These are phyloP conservation scores for Nineta flava DNA, from an alignment of 2,888 invertebrate species.

Conservation along the genomic window DNA sequence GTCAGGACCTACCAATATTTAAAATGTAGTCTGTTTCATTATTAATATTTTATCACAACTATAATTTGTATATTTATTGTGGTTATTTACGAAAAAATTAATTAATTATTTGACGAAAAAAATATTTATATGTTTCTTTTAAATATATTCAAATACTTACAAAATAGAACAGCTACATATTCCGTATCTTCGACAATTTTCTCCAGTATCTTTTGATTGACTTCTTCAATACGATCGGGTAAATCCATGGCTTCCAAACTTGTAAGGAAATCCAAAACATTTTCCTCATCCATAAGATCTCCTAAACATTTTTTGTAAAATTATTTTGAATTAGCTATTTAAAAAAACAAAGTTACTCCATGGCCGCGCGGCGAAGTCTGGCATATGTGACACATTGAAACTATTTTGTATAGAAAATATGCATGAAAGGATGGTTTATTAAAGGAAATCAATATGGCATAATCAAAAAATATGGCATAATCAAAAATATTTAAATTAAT, in stretches of 20 bases:
- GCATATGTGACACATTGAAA: too few relatives aligned
- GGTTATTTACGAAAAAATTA: neutral
- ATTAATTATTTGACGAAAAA: neutral
- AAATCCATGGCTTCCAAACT: conserved; percentile 90
- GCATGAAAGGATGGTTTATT: too few relatives aligned
- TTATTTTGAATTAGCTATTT: neutral
- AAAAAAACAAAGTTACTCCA: neutral
- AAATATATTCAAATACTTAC: conserved; percentile 48
- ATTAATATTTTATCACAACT: neutral
- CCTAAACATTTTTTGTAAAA: conserved; percentile 37
- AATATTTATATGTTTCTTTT: neutral
- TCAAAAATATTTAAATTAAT: too few relatives aligned
- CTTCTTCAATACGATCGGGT: conserved; percentile 90
- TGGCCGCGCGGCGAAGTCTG: too few relatives aligned
- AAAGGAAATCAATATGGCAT: too few relatives aligned
- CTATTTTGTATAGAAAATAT: too few relatives aligned
- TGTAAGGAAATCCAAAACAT: conserved; percentile 82
- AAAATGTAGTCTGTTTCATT: neutral
- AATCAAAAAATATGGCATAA: too few relatives aligned
- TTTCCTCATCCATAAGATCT: conserved; percentile 90
- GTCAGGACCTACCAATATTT: conserved; percentile 33
- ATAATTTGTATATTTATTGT: neutral
- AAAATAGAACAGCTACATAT: conserved; percentile 84
- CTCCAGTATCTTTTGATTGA: conserved; percentile 74
- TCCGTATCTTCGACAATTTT: conserved; percentile 86